Evolutionary conservation across 2,113 vertebrate species (phyloP).

Genomic region (Fulica atra): DNA sequence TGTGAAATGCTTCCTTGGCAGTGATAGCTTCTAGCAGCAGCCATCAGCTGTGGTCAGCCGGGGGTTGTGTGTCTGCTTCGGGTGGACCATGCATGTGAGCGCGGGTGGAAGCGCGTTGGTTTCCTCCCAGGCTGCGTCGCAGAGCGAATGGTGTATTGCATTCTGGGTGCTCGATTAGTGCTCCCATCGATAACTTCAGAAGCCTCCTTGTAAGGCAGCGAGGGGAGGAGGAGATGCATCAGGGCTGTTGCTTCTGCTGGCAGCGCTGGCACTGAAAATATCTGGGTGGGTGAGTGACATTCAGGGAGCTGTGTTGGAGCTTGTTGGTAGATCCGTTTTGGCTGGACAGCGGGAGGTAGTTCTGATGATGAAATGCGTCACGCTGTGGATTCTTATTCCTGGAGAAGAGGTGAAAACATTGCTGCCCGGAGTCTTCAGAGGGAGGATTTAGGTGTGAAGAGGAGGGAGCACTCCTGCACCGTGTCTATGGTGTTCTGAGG

Average conservation of each 20-base stretch:
- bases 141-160: background rate
- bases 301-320: background rate
- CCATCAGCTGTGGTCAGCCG: background rate
- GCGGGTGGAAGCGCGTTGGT: background rate
- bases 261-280: constrained; percentile 9
- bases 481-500: background rate
- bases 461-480: background rate
- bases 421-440: background rate
- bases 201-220: background rate
- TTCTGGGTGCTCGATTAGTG: background rate
- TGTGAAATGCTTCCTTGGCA: background rate
- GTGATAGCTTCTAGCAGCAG: background rate
- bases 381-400: background rate
- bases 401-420: background rate
- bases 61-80: background rate
- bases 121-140: background rate
- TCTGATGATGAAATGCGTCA: background rate
- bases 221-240: background rate
- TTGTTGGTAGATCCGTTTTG: background rate
- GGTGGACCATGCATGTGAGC: background rate
- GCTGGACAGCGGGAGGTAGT: constrained; percentile 15
- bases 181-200: constrained; percentile 39
- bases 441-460: background rate
- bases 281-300: background rate
- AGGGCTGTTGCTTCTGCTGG: constrained; percentile 39